These are phyloP conservation scores for Coregonus clupeaformis DNA, from an alignment of 2,113 vertebrate genomes.

Conservation along the genomic window DNA sequence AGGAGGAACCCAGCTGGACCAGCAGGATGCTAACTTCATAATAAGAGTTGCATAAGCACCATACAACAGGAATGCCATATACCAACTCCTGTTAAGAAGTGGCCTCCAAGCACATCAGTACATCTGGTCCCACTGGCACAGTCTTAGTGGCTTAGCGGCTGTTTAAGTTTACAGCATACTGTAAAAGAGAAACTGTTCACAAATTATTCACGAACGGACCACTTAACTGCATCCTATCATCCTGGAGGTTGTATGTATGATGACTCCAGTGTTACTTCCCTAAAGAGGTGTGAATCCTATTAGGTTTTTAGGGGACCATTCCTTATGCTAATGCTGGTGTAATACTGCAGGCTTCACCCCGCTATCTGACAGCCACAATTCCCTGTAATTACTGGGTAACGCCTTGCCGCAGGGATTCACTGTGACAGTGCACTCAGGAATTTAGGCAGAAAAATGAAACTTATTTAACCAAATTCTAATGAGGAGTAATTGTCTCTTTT, in stretches of 20 bases:
- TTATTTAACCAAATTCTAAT: conserved; percentile 19
- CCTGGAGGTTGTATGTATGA: not conserved
- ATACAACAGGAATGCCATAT: not conserved
- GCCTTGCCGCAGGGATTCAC: conserved; percentile 65
- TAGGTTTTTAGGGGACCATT: conserved; percentile 32
- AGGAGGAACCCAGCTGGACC: conserved; percentile 55
- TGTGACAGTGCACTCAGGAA: conserved; percentile 31
- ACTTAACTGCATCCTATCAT: no score
- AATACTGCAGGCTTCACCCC: conserved; percentile 55
- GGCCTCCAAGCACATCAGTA: no score
- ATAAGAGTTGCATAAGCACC: not conserved
- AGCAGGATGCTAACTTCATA: conserved; percentile 27
- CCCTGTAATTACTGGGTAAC: conserved; percentile 78
- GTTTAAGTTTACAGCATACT: not conserved
- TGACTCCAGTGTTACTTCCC: conserved; percentile 23
- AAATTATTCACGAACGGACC: no score
- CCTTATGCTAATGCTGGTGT: conserved; percentile 42
- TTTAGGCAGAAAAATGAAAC: conserved; percentile 22
- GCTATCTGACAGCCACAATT: conserved; percentile 67
- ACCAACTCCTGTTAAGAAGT: no score
- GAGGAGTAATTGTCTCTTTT: not conserved
- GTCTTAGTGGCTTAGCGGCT: not conserved
- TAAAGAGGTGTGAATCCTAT: conserved; percentile 45
- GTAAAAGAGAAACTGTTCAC: no score
- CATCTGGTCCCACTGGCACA: no score